Evolutionary conservation across 2,888 invertebrate genomes (phyloP).

Genomic region (Pachymerium ferrugineum): DNA sequence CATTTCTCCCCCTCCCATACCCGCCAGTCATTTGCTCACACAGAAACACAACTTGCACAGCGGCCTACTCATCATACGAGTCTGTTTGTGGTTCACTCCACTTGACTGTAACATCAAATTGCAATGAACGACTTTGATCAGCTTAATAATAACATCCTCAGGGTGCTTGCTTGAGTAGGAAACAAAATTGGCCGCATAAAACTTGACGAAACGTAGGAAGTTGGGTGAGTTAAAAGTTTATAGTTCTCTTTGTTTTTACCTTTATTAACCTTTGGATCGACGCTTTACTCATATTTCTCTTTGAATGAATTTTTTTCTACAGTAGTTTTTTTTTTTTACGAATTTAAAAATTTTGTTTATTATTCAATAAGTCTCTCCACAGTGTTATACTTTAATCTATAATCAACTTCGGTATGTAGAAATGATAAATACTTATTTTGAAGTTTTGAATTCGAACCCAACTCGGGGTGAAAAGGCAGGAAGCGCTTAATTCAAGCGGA

Average conservation of each 20-base stretch:
- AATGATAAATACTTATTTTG: not conserved
- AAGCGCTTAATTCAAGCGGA: not conserved
- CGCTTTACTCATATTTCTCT: too few relatives aligned
- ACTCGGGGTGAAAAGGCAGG: not conserved
- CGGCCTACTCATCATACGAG: too few relatives aligned
- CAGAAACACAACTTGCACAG: too few relatives aligned
- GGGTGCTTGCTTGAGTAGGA: not conserved
- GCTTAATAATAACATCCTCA: not conserved
- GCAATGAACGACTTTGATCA: not conserved
- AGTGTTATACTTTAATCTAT: not conserved
- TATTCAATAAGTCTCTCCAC: not conserved
- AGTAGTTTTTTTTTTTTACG: too few relatives aligned
- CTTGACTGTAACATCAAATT: not conserved
- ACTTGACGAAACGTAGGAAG: too few relatives aligned
- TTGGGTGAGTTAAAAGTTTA: not conserved
- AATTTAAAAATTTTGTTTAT: too few relatives aligned
- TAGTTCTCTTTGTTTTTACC: not conserved
- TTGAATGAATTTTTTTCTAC: too few relatives aligned
- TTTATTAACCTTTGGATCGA: too few relatives aligned
- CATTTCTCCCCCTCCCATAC: too few relatives aligned
- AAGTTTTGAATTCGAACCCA: not conserved
- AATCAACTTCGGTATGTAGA: not conserved
- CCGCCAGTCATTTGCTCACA: too few relatives aligned
- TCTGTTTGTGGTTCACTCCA: too few relatives aligned
- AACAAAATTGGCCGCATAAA: not conserved